A percentile compares a stretch with the other conserved stretches of the same genome.
phyloP scores from a whole-genome alignment of 2,888 invertebrate genomes.

The Chymomyza amoena region DNA sequence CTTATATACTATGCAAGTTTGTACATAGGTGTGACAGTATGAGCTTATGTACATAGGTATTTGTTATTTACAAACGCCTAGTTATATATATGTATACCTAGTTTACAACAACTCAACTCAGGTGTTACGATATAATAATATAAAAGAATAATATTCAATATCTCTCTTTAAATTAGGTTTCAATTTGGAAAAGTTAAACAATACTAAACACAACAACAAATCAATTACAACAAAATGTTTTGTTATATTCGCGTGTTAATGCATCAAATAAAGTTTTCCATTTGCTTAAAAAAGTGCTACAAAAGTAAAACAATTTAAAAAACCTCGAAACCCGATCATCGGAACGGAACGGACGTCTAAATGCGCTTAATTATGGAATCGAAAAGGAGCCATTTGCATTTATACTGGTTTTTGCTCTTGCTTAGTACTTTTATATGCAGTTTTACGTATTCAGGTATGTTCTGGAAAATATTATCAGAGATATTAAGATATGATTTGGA shows the following conservation, averaged over 20 bases:
- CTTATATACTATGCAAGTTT: neutral
- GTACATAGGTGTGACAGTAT: neutral
- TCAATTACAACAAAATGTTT: neutral
- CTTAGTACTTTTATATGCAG: slow-evolving; percentile 64
- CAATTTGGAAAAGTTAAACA: neutral
- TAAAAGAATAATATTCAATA: neutral
- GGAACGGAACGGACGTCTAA: neutral
- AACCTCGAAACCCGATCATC: neutral
- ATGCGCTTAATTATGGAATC: slow-evolving; percentile 48
- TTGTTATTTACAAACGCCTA: neutral
- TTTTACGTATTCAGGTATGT: slow-evolving; percentile 73
- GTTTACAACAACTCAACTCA: neutral
- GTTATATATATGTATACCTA: neutral
- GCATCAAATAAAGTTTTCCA: neutral
- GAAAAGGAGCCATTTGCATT: slow-evolving; percentile 52
- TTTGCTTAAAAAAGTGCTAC: neutral
- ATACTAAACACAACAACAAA: neutral
- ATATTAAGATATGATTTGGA: too few relatives aligned
- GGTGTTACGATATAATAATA: neutral
- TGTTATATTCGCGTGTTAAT: neutral
- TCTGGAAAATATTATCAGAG: neutral
- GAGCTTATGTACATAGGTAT: neutral
- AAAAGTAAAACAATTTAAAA: neutral
- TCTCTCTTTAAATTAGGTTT: neutral
- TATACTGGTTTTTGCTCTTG: slow-evolving; percentile 70